Conservation (phyloP, 2,113 vertebrate genomes). For the Zapornia atra region DNA sequence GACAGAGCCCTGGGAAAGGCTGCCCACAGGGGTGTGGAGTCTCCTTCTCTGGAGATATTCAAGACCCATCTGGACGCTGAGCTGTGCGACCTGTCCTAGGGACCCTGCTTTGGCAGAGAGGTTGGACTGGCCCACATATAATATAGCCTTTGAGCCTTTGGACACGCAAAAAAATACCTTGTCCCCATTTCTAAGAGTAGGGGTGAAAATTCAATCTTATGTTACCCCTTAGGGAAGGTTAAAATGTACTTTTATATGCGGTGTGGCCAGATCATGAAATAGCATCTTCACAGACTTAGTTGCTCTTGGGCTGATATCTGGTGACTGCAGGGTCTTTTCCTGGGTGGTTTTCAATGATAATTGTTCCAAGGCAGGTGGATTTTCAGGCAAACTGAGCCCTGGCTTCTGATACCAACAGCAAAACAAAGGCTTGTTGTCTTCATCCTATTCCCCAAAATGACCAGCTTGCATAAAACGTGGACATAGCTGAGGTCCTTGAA, state of each 20-base stretch:
- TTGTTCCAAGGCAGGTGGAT: not conserved
- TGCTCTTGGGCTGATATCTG: not conserved
- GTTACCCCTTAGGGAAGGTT: not conserved
- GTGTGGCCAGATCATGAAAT: not conserved
- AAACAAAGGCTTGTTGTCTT: not conserved
- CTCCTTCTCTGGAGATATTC: too few relatives aligned
- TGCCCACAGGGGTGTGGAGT: too few relatives aligned
- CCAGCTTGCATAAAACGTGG: not conserved
- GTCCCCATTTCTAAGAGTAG: not conserved
- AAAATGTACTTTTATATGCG: not conserved
- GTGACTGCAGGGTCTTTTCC: not conserved
- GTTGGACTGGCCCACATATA: not conserved
- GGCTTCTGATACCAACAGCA: not conserved
- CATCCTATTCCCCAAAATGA: not conserved
- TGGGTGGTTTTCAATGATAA: not conserved
- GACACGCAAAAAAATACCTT: not conserved
- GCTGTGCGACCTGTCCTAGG: too few relatives aligned
- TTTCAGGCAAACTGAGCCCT: not conserved
- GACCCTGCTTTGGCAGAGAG: too few relatives aligned
- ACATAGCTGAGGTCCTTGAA: not conserved
- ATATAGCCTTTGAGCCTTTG: not conserved
- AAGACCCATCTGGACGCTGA: too few relatives aligned
- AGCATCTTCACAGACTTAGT: not conserved
- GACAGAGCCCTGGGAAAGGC: too few relatives aligned
- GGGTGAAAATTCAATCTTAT: rapidly evolving